These are phyloP conservation scores for Sebastes schlegelii DNA, from an alignment of 2,113 vertebrate species.

Conservation along the genomic window DNA sequence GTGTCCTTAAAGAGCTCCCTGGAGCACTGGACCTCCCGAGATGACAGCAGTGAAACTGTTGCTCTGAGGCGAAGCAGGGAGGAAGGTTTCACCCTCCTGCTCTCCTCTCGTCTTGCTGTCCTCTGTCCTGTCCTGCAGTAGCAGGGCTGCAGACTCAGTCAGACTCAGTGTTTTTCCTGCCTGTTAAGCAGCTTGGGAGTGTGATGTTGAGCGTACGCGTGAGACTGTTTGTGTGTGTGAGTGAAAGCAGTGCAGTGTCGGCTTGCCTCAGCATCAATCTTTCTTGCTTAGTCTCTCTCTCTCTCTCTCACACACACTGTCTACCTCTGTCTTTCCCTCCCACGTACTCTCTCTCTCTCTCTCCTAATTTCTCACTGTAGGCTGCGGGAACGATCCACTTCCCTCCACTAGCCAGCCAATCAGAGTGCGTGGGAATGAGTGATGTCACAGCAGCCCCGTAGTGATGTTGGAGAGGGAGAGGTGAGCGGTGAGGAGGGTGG, in stretches of 20 bases:
- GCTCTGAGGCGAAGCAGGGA: constrained; percentile 49
- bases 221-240: constrained; percentile 48
- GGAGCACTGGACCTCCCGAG: constrained; percentile 50
- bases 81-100: constrained; percentile 37
- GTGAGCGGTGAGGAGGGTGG: constrained; percentile 32
- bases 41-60: constrained; percentile 73
- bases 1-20: constrained; percentile 57
- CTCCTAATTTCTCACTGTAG: constrained; percentile 65
- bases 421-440: constrained; percentile 72
- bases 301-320: constrained; percentile 49
- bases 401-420: constrained; percentile 77
- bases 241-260: constrained; percentile 69
- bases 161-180: constrained; percentile 73
- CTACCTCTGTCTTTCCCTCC: constrained; percentile 45
- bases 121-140: constrained; percentile 71
- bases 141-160: constrained; percentile 55
- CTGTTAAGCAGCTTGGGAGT: constrained; percentile 77
- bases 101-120: constrained; percentile 49
- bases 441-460: constrained; percentile 74
- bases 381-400: constrained; percentile 76
- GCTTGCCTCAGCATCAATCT: constrained; percentile 79
- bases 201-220: constrained; percentile 61
- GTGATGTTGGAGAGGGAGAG: constrained; percentile 53
- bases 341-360: constrained; percentile 42
- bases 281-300: constrained; percentile 61